Percentiles rank a stretch among this genome's conserved stretches.
phyloP scores from a whole-genome alignment of 2,113 vertebrate genomes.

The Sclerurus mexicanus region DNA sequence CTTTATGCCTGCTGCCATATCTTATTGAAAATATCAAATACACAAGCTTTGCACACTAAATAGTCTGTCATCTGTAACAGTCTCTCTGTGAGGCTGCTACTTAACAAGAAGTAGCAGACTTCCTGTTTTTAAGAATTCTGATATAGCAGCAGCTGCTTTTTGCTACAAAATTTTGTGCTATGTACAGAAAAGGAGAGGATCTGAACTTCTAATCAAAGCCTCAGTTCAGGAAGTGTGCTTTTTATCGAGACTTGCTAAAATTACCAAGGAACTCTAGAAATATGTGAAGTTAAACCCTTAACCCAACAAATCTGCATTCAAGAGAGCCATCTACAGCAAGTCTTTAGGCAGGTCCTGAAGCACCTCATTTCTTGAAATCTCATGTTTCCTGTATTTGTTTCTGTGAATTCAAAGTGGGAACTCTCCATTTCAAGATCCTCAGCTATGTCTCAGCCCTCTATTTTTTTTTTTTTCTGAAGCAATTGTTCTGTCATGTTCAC shows the following conservation, averaged over 20 bases:
- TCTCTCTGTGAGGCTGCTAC: background rate
- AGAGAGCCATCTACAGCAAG: background rate
- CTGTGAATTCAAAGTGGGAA: background rate
- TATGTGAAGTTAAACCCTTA: background rate
- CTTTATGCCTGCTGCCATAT: background rate
- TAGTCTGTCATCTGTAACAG: background rate
- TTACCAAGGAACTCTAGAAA: background rate
- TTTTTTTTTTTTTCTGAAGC: background rate
- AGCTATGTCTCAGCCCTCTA: background rate
- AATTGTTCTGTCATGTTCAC: background rate
- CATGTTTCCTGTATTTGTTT: background rate
- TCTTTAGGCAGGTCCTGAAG: background rate
- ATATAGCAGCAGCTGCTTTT: background rate
- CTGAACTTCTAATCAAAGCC: background rate
- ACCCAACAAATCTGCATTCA: background rate
- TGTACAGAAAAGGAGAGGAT: background rate
- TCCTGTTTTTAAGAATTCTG: background rate
- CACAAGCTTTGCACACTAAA: background rate
- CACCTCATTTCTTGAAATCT: background rate
- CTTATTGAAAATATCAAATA: background rate
- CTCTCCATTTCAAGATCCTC: background rate
- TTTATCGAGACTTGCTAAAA: background rate
- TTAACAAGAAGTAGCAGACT: background rate
- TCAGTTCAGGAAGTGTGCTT: background rate
- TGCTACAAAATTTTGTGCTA: background rate